These are phyloP conservation scores for Menidia menidia DNA, from an alignment of 2,797 vertebrate genomes.

Conservation along the genomic window DNA sequence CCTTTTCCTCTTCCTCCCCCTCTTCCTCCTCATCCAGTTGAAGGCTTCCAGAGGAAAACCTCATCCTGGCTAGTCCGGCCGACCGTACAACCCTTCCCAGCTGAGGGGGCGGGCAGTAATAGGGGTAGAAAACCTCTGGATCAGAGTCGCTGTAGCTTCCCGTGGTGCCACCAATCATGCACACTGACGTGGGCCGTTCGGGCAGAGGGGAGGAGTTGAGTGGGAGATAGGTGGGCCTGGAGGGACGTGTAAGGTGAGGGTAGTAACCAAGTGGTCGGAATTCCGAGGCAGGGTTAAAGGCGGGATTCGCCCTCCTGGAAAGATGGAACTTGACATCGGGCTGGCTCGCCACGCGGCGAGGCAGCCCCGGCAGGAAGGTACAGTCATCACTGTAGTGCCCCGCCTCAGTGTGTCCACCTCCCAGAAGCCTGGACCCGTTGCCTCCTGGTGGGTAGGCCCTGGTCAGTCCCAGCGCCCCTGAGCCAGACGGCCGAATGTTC, in stretches of 20 bases:
- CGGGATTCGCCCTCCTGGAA: constrained; percentile 75
- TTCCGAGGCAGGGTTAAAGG: constrained; percentile 84
- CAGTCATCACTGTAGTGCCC: constrained; percentile 85
- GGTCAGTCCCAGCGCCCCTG: constrained; percentile 57
- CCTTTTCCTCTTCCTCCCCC: constrained; percentile 63
- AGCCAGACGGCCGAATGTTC: constrained; percentile 50
- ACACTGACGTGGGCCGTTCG: constrained; percentile 69
- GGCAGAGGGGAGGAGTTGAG: constrained; percentile 76
- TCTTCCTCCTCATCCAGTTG: constrained; percentile 92
- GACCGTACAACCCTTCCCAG: constrained; percentile 78
- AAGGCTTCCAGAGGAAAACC: constrained; percentile 92
- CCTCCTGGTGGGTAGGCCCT: constrained; percentile 62
- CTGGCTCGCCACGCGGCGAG: constrained; percentile 89
- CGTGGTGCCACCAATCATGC: constrained; percentile 74
- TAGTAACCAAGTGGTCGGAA: constrained; percentile 91
- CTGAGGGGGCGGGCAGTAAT: constrained; percentile 84
- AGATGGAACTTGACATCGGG: constrained; percentile 88
- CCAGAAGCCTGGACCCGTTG: constrained; percentile 59
- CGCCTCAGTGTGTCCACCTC: constrained; percentile 67
- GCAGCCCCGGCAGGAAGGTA: constrained; percentile 81
- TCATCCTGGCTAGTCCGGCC: constrained; percentile 84
- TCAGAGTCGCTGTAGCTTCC: constrained; percentile 93
- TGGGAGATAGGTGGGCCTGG: constrained; percentile 83
- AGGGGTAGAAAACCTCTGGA: constrained; percentile 87
- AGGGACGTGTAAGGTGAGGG: constrained; percentile 84